Conservation (phyloP, 2,888 invertebrate genomes). For the Myopa tessellatipennis region DNA sequence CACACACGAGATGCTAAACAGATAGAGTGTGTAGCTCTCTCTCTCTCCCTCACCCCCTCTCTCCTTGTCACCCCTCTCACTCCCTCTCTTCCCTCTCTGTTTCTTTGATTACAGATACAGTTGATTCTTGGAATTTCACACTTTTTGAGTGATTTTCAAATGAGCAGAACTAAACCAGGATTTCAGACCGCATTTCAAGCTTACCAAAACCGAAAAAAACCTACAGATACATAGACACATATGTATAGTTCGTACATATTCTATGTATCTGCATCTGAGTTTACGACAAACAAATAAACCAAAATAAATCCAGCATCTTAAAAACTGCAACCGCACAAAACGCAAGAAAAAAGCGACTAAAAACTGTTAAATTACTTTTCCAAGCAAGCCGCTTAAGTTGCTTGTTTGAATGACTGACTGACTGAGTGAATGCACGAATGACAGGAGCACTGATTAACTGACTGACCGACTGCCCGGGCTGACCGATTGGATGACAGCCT, state of each 20-base stretch:
- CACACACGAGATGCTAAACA: neutral
- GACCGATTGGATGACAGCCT: neutral
- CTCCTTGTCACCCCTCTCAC: neutral
- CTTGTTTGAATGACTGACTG: neutral
- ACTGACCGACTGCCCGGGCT: neutral
- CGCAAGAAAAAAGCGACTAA: too few species aligned
- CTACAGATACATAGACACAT: too few species aligned
- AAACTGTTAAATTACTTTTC: neutral
- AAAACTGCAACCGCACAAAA: too few species aligned
- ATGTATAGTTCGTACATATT: too few species aligned
- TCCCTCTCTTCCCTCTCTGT: neutral
- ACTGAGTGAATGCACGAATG: neutral
- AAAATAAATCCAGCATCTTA: neutral
- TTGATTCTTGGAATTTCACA: constrained; percentile 35
- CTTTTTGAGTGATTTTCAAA: constrained; percentile 36
- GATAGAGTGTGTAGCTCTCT: constrained; percentile 2
- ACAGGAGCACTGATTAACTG: neutral
- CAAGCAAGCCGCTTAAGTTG: constrained; percentile 2
- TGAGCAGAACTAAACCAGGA: constrained; percentile 14
- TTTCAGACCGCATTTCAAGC: neutral
- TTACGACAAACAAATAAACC: neutral
- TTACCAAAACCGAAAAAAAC: neutral
- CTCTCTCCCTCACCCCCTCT: neutral
- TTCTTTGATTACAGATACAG: neutral
- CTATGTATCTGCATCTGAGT: neutral